Evolutionary conservation across 2,888 invertebrate genomes (phyloP), one percentile per base, ranked within the genome.

Genomic region (Rhingia rostrata): DNA sequence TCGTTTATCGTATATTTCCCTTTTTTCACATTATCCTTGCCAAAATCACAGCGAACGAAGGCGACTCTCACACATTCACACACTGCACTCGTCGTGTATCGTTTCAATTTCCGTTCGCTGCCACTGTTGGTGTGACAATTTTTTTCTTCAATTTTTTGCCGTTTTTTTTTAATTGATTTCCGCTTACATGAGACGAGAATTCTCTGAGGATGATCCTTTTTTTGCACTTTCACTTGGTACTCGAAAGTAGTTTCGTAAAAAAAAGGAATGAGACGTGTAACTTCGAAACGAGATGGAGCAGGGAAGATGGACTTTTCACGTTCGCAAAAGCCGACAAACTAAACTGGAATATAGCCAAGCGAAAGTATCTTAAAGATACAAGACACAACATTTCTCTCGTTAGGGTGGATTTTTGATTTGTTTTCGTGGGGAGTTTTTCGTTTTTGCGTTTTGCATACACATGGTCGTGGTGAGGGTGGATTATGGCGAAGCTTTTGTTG

Each of bases 351-450:
- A 63, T 53, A 45, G 49, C 67, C 45, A 73, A 64, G 79, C 63
- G 73, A 83, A 83, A 64, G 78, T 74, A 83, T 74, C 83, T 83
- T 79, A 83, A 78, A 83, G 83, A 82, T 77, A 77, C 70, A 73
- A 83, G 83, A 82, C 72, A 77, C 70, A 54, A 39, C 58, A 43
- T 47, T 63, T 77, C 66, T 63, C 56, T 61, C 54, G 56, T 47
- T 54, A 37, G 45, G 37, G 33, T 33, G 53, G 5, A n/a, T 9
- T 51, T 67, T 43, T 35, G 63, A 63, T 67, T 67, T 61, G 53
- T 60, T 35, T 45, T 67, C 12, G 51, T 67, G 75, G 75, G 61
- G 35, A 22, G 32, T 37, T 43, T 41, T 66, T 49, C n/a, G 54
- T 54, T 39, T 41, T 49, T 47, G 30, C 39, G 35, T 58, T 35